Evolutionary conservation across 2,797 vertebrate species (phyloP).

Genomic region (Chiloscyllium punctatum): DNA sequence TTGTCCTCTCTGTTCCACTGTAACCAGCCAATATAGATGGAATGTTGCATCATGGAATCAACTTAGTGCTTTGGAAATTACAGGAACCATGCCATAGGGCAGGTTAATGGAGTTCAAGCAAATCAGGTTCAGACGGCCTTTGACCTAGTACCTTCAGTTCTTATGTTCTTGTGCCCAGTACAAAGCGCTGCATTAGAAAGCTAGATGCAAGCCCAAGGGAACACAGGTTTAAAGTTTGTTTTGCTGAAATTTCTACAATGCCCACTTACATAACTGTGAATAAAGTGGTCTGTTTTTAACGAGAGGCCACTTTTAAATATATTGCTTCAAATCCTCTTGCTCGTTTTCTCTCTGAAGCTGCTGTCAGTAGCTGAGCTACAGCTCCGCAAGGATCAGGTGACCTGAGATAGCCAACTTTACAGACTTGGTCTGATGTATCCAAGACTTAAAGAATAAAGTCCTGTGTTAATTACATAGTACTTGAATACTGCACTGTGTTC

Average conservation of each 20-base stretch:
- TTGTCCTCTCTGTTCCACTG: not conserved
- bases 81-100: too few relatives aligned
- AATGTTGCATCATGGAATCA: too few relatives aligned
- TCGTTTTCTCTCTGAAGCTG: not conserved
- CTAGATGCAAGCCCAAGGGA: not conserved
- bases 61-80: too few relatives aligned
- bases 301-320: not conserved
- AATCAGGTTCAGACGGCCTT: too few relatives aligned
- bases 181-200: not conserved
- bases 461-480: not conserved
- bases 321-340: not conserved
- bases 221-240: not conserved
- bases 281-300: too few relatives aligned
- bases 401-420: too few relatives aligned
- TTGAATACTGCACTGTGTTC: too few relatives aligned
- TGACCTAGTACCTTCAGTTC: too few relatives aligned
- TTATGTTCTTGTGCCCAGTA: not conserved
- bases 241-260: not conserved
- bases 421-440: not conserved
- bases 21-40: not conserved
- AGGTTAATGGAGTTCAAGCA: too few relatives aligned
- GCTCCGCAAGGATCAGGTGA: not conserved
- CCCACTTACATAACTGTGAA: not conserved
- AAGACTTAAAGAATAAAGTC: not conserved
- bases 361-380: not conserved